phyloP scores from a whole-genome alignment of 2,888 invertebrate genomes.

The Doris montereyensis region DNA sequence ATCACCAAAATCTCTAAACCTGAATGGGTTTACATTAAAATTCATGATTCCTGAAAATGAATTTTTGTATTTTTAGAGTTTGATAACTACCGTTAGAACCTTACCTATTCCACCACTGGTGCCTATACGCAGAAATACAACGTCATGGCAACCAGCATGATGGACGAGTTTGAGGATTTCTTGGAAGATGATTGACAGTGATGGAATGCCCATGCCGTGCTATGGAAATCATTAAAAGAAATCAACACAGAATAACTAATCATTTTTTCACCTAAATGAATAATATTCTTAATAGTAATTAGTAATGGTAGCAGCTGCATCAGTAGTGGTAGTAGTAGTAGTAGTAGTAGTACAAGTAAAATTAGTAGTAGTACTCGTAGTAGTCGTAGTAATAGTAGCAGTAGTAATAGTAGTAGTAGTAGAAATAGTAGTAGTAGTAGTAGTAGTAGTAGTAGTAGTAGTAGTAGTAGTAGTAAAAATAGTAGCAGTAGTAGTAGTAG shows the following conservation, averaged over 20 bases:
- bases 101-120: constrained; percentile 96
- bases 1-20: too few relatives aligned
- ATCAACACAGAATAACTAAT: not conserved
- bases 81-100: too few relatives aligned
- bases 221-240: constrained; percentile 73
- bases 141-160: constrained; percentile 84
- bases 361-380: too few relatives aligned
- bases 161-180: constrained; percentile 97
- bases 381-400: not conserved
- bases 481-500: not conserved
- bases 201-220: constrained; percentile 99
- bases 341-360: not conserved
- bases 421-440: too few relatives aligned
- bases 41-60: too few relatives aligned
- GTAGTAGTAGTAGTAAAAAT: not conserved
- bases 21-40: too few relatives aligned
- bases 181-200: constrained; percentile 94
- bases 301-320: too few relatives aligned
- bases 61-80: too few relatives aligned
- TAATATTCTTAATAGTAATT: not conserved
- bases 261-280: not conserved
- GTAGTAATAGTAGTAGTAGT: not conserved
- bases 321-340: not conserved
- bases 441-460: too few relatives aligned
- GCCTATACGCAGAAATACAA: constrained; percentile 92